phyloP scores from a whole-genome alignment of 2,113 vertebrate species.

The Corythornis cristatus region DNA sequence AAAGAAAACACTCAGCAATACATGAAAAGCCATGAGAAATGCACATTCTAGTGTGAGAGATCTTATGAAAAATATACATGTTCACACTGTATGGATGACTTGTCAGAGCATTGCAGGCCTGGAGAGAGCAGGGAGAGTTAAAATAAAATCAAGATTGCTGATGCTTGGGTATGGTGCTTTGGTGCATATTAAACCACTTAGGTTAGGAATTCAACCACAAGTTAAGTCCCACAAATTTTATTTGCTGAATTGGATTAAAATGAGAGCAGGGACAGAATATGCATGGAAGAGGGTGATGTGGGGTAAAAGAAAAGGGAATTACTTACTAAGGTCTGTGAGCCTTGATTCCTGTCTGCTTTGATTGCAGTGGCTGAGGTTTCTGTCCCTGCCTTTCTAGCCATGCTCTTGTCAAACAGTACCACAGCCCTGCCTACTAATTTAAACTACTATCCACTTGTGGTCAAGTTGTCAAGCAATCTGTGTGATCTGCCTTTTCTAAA shows the following conservation, averaged over 20 bases:
- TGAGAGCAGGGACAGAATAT: neutral
- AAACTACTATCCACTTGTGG: neutral
- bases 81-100: neutral
- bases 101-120: neutral
- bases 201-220: neutral
- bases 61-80: neutral
- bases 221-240: neutral
- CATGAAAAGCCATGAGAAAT: neutral
- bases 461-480: neutral
- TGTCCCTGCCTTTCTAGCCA: neutral
- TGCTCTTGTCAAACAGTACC: neutral
- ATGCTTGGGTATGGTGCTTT: neutral
- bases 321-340: neutral
- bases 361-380: neutral
- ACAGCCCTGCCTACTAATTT: neutral
- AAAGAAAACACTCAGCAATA: neutral
- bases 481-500: neutral
- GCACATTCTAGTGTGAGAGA: fast-evolving
- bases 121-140: neutral
- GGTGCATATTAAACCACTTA: neutral
- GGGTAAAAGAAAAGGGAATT: neutral
- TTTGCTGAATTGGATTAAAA: neutral
- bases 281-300: neutral
- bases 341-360: neutral
- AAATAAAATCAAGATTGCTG: neutral